Percentiles rank a stretch among this genome's conserved stretches.
These are phyloP conservation scores for Heliothis virescens DNA, from an alignment of 1,140 invertebrate genomes.

Conservation along the genomic window DNA sequence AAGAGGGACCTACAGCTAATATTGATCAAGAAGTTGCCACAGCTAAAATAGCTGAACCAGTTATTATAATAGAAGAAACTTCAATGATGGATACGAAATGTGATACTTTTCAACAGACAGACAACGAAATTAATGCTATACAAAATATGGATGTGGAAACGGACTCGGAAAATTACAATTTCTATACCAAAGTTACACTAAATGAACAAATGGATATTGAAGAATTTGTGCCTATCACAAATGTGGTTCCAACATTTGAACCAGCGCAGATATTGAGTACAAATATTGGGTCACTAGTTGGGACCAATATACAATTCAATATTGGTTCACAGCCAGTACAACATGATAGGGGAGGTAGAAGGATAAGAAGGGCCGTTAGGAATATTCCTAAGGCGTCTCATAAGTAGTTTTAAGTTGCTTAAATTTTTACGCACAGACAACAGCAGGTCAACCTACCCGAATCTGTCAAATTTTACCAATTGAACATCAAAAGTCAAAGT, in stretches of 20 bases:
- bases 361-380: constrained; percentile 33
- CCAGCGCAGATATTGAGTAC: neutral
- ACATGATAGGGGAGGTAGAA: constrained; percentile 11
- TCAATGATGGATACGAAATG: neutral
- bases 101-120: too few species aligned
- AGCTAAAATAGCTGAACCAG: neutral
- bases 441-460: too few species aligned
- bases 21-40: neutral
- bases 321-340: constrained; percentile 37
- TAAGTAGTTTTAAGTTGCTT: constrained; percentile 40
- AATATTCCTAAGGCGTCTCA: constrained; percentile 44
- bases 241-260: neutral
- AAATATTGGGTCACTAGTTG: neutral
- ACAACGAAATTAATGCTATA: neutral
- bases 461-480: too few species aligned
- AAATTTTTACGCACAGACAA: too few species aligned
- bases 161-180: neutral
- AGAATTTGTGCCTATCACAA: constrained; percentile 33
- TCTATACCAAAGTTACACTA: neutral
- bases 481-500: too few species aligned
- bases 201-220: constrained; percentile 53
- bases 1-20: neutral
- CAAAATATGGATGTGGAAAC: constrained; percentile 46
- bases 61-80: neutral
- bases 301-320: constrained; percentile 49